Evolutionary conservation across 2,797 vertebrate species (phyloP), one percentile per base, ranked within the genome.

Genomic region (Esox lucius): DNA sequence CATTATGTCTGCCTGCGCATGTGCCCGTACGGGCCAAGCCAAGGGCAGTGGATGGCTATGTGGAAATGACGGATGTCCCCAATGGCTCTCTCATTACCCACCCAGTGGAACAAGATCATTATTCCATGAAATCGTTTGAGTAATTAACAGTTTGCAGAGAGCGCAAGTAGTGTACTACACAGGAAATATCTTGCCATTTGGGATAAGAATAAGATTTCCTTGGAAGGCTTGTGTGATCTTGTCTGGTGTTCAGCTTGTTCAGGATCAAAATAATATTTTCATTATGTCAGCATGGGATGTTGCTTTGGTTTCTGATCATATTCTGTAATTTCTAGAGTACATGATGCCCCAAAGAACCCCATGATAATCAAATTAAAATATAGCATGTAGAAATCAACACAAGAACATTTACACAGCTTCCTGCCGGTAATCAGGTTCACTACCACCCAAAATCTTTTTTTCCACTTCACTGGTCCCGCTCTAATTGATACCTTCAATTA

Each of bases 41-140:
- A 59, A 59, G 9, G 56, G 56, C n/a, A 59, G n/a, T 24, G n/a
- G n/a, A 4, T 59, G 53, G n/a, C 53, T 59, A 59, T 59, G 53
- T 59, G 56, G n/a, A 59, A 16, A 59, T 59, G 56, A 59, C 56
- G 59, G 56, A 59, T 24, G 56, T 59, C 9, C n/a, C 56, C 22
- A 59, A 59, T 59, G 22, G n/a, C n/a, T 24, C 11, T 59, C 56
- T 59, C 56, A 59, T 59, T 59, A 59, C 56, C 56, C n/a, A 59
- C 56, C n/a, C 56, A 3, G 56, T 59, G 56, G n/a, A 59, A 59
- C 56, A 22, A 59, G 56, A 59, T 59, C n/a, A 59, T 59, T 59
- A 59, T 59, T 59, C n/a, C 56, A n/a, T 59, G 6, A 22, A 59
- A 59, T 59, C 22, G 56, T 59, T 59, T 59, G 56, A 24, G 56